Base-by-base conservation (phyloP, 2,888 invertebrate species). In the Pterostichus madidus region DNA sequence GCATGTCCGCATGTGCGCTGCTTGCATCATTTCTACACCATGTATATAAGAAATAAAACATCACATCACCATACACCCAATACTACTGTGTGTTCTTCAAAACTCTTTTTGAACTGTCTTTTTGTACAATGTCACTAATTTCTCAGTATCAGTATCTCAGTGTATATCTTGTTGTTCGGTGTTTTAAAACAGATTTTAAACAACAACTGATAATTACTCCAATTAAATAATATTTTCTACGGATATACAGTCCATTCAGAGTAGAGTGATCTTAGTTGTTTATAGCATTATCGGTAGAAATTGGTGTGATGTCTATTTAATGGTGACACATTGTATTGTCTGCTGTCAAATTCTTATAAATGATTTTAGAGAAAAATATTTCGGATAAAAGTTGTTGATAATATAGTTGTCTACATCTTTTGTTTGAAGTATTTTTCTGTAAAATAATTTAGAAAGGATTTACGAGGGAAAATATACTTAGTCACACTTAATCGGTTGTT, bases 121-220 rank as follows among this genome's bases (percentile, higher is more conserved):
- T 52, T n/a, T 75, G 49, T 75, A 52, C 31, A 75, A 44, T 46
- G 17, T 46, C 31, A 75, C 75, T 75, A 53, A 46, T n/a, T 46
- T 53, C 35, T 53, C 53, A 53, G 53, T 53, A 56, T 52, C 68
- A 52, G 15, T 75, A 17, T 75, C 24, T 71, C 44, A 32, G 10
- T 75, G 75, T 75, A 52, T 71, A 52, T 75, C 75, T 75, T 75
- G 75, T 75, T 75, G 75, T 75, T 75, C 75, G 75, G 75, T 75
- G 75, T 75, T 32, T 75, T 75, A 75, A 75, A 75, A 75, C 49
- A 75, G 17, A 71, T 8, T 17, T 13, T 44, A 44, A 71, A 71
- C 44, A 71, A 15, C 64, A 44, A 71, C 4, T 13, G 11, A 44
- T 71, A 71, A 71, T 52, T 13, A 52, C 10, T n/a, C 32, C 5